These are phyloP conservation scores for Cotesia congregata DNA, from an alignment of 2,888 invertebrate genomes.

Conservation along the genomic window DNA sequence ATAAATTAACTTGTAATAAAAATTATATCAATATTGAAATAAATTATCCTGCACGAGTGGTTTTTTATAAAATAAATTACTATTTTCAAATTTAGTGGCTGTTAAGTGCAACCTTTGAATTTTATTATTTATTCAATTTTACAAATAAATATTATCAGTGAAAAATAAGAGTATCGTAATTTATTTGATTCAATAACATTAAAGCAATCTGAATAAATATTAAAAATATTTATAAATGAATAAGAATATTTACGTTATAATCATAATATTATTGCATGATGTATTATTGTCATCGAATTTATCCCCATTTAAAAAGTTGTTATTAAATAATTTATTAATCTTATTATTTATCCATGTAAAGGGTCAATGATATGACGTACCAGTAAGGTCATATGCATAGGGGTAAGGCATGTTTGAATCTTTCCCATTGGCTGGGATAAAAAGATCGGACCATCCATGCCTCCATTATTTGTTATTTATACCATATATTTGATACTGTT, in stretches of 20 bases:
- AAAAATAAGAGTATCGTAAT: neutral
- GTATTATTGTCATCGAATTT: slow-evolving; percentile 44
- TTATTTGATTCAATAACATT: neutral
- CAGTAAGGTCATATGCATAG: slow-evolving; percentile 61
- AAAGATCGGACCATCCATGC: slow-evolving; percentile 63
- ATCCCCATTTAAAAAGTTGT: slow-evolving; percentile 45
- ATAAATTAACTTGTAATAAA: no score
- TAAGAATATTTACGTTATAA: slow-evolving; percentile 13
- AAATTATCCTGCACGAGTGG: no score
- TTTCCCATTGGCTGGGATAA: slow-evolving; percentile 56
- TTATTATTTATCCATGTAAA: slow-evolving; percentile 49
- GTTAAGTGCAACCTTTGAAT: no score
- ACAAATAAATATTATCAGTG: neutral
- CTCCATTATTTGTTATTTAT: slow-evolving; percentile 47
- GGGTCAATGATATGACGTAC: slow-evolving; percentile 60
- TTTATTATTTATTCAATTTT: no score
- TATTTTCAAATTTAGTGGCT: no score
- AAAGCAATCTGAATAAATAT: slow-evolving; percentile 23
- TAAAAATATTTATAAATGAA: slow-evolving; percentile 36
- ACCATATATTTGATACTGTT: slow-evolving; percentile 49
- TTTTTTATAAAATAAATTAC: no score
- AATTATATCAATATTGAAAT: no score
- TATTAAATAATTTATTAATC: slow-evolving; percentile 55
- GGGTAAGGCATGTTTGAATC: slow-evolving; percentile 62
- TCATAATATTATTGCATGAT: neutral